These are phyloP conservation scores for Pachycephus smyrnensis DNA, from an alignment of 2,888 invertebrate species.

Conservation along the genomic window DNA sequence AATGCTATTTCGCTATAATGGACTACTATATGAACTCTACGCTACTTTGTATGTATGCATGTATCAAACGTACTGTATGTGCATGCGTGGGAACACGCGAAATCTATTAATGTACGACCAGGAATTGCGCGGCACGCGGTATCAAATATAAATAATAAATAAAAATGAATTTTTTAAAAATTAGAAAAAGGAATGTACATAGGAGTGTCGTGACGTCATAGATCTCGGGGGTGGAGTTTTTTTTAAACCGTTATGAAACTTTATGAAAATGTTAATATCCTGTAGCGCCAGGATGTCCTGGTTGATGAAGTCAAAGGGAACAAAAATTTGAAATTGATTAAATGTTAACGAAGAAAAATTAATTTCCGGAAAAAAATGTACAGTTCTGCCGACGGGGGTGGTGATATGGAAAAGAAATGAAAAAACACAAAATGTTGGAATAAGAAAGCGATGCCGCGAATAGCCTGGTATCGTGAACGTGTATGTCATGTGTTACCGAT, in stretches of 20 bases:
- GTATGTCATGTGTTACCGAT: constrained; percentile 7
- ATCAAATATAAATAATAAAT: not conserved
- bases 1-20: constrained; percentile 65
- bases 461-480: not conserved
- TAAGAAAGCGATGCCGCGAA: not conserved
- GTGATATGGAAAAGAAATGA: not conserved
- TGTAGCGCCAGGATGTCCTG: not conserved
- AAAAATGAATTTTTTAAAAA: not conserved
- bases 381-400: not conserved
- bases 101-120: constrained; percentile 38
- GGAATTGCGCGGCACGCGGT: not conserved
- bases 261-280: not conserved
- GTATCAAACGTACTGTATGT: constrained; percentile 55
- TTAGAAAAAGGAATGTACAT: not conserved
- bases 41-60: constrained; percentile 62
- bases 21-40: constrained; percentile 64
- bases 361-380: not conserved
- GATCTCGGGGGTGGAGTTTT: not conserved
- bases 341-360: not conserved
- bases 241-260: not conserved
- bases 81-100: constrained; percentile 40
- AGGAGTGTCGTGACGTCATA: not conserved
- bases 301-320: not conserved
- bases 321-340: not conserved
- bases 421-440: not conserved